Evolutionary conservation across 1,140 invertebrate species (phyloP), one percentile per base, ranked within the genome.

Genomic region (Drosophila neocordata): DNA sequence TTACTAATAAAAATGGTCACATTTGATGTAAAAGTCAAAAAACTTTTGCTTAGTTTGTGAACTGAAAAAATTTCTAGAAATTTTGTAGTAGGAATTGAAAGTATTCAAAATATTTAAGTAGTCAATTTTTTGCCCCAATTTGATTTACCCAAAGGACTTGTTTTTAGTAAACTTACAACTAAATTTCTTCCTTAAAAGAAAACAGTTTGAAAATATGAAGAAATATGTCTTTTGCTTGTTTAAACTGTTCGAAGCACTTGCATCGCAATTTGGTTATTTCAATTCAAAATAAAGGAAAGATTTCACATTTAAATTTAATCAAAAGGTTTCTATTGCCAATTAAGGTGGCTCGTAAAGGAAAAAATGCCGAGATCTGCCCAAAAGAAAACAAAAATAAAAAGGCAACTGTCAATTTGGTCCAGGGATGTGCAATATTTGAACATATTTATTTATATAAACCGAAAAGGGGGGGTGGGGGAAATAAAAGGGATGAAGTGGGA

Each of bases 221-320:
- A 4, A 24, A 24, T 2, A 24, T 24, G 24, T 4, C 24, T 24
- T 24, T 24, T 24, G 1, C 4, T 24, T 24, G 24, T 24, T 24
- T 24, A 1, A 24, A 24, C 24, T 34, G 31, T 34, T 34, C 31
- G n/a, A n/a, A n/a, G n/a, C n/a, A n/a, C n/a, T n/a, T n/a, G n/a
- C n/a, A n/a, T n/a, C n/a, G n/a, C n/a, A n/a, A n/a, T n/a, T n/a
- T n/a, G n/a, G n/a, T n/a, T n/a, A n/a, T 20, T 48, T 20, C 41
- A 48, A 48, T 48, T 20, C 15, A 48, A 20, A 20, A 48, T 15
- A 48, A 48, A 20, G 41, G 15, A 48, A 48, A 48, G 9, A 20
- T 44, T 20, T 18, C 15, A 18, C 41, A 48, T 48, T 48, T 48
- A 48, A 48, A 48, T 48, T 48, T 48, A 48, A 48, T 48, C 41